Evolutionary conservation across 2,888 invertebrate genomes (phyloP).

Genomic region (Drosophila quinaria): DNA sequence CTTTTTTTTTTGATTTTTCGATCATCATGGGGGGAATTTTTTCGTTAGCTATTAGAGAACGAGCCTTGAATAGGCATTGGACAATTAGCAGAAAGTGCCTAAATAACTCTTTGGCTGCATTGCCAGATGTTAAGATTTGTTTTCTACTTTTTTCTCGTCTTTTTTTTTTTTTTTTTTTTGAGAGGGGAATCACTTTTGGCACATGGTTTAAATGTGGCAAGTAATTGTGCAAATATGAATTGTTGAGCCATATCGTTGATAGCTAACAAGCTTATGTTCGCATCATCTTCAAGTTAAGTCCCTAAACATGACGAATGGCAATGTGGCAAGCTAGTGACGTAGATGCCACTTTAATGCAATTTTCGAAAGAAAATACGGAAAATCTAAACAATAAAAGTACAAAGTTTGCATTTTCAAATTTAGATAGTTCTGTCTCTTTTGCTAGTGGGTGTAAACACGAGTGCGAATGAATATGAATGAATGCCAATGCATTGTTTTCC

Average conservation of each 20-base stretch:
- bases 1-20: not conserved
- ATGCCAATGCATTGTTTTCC: conserved; percentile 36
- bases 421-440: not conserved
- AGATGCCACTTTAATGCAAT: conserved; percentile 43
- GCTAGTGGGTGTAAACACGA: conserved; percentile 14
- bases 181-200: conserved; percentile 47
- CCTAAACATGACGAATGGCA: conserved; percentile 24
- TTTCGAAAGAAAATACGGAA: conserved; percentile 7
- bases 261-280: conserved; percentile 7
- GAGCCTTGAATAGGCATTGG: conserved; percentile 12
- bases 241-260: conserved; percentile 31
- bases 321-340: conserved; percentile 39
- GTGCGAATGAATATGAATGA: conserved; percentile 28
- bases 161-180: conserved; percentile 17
- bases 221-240: conserved; percentile 39
- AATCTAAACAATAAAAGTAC: conserved; percentile 19
- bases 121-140: conserved; percentile 14
- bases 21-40: conserved; percentile 39
- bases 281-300: conserved; percentile 2
- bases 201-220: conserved; percentile 31
- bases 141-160: not conserved
- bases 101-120: conserved; percentile 16
- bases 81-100: conserved; percentile 19
- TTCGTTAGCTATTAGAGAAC: conserved; percentile 9
- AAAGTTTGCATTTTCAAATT: not conserved